These are phyloP conservation scores for Atherinomorus stipes DNA, from an alignment of 2,113 vertebrate genomes.

Conservation along the genomic window DNA sequence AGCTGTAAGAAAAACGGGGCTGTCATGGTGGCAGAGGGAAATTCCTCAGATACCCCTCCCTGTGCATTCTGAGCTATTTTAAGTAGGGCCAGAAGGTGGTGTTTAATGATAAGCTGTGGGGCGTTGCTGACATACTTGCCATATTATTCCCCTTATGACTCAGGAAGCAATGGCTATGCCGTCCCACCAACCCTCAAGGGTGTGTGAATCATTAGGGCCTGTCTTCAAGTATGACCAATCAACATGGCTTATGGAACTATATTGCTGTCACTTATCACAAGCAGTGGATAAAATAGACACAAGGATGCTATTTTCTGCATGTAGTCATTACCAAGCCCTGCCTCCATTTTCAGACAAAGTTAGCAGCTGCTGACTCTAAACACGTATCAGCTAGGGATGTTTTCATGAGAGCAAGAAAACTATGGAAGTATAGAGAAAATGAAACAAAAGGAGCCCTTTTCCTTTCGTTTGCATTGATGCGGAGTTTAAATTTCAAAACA, in stretches of 20 bases:
- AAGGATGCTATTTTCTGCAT: slow-evolving; percentile 50
- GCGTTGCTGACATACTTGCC: slow-evolving; percentile 65
- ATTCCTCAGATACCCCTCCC: slow-evolving; percentile 64
- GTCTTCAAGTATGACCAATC: slow-evolving; percentile 63
- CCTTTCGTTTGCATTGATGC: slow-evolving; percentile 10
- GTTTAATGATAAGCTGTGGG: slow-evolving; percentile 74
- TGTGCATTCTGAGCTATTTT: slow-evolving; percentile 74
- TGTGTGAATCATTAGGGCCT: slow-evolving; percentile 57
- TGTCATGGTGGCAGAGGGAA: slow-evolving; percentile 45
- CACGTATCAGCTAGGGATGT: neutral
- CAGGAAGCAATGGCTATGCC: slow-evolving; percentile 47
- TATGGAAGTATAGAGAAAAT: neutral
- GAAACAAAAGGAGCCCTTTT: neutral
- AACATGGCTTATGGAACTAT: slow-evolving; percentile 26
- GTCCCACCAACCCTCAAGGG: slow-evolving; percentile 25
- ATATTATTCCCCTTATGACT: slow-evolving; percentile 66
- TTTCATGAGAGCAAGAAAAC: neutral
- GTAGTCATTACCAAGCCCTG: slow-evolving; percentile 14
- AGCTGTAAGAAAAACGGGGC: slow-evolving; percentile 48
- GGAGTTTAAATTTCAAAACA: slow-evolving; percentile 38
- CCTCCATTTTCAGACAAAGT: slow-evolving; percentile 50
- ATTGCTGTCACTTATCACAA: slow-evolving; percentile 55
- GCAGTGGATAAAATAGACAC: slow-evolving; percentile 45
- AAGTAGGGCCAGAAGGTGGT: slow-evolving; percentile 61
- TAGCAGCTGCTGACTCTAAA: slow-evolving; percentile 23